A percentile compares a stretch with the other conserved stretches of the same genome.
phyloP scores from a whole-genome alignment of 2,797 vertebrate genomes.

The Urophycis tenuis region DNA sequence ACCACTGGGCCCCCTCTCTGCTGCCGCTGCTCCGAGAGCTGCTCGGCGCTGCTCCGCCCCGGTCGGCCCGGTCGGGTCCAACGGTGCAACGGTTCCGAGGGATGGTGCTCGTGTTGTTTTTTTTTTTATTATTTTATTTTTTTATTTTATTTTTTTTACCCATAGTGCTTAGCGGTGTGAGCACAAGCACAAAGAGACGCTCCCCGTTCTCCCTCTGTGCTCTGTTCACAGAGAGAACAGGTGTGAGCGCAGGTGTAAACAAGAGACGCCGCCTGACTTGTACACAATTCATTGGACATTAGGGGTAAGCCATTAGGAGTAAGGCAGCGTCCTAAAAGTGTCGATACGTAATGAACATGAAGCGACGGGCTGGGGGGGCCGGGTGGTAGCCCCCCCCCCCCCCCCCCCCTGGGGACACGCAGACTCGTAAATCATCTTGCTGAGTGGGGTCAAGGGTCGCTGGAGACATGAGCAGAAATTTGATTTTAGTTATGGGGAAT shows the following conservation, averaged over 20 bases:
- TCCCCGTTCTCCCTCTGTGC: too few species aligned
- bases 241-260: not conserved
- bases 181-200: not conserved
- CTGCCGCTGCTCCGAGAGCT: conserved; percentile 29
- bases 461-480: conserved; percentile 62
- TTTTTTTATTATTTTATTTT: too few species aligned
- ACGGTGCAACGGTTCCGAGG: too few species aligned
- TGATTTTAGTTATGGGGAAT: conserved; percentile 48
- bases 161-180: conserved; percentile 19
- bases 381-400: too few species aligned
- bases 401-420: conserved; percentile 45
- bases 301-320: too few species aligned
- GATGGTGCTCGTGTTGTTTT: too few species aligned
- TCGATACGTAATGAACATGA: conserved; percentile 46
- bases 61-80: conserved; percentile 7
- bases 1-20: conserved; percentile 40
- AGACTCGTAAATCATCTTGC: conserved; percentile 66
- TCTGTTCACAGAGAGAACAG: too few species aligned
- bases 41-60: conserved; percentile 23
- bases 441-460: conserved; percentile 59
- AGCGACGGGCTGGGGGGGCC: conserved; percentile 44
- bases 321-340: conserved; percentile 35
- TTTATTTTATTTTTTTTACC: too few species aligned
- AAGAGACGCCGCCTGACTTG: not conserved
- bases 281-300: conserved; percentile 30